Evolutionary conservation across 92 coral and sea anemone genomes (phyloP).

Genomic region (Paragorgia papillata): DNA sequence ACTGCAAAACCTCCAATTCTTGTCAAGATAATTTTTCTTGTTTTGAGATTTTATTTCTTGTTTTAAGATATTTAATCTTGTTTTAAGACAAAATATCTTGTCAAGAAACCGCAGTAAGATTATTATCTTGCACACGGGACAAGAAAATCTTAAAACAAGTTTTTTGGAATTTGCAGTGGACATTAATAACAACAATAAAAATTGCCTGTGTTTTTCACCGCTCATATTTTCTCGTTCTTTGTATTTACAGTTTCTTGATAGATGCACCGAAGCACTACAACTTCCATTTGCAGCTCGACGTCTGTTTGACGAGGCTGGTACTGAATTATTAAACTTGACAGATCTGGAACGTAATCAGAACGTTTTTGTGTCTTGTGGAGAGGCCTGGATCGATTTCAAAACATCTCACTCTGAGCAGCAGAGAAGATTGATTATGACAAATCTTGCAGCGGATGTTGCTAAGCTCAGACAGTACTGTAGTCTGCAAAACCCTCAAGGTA

Average conservation of each 20-base stretch:
- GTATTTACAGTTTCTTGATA: slow-evolving; percentile 75
- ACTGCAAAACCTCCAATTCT: too few species aligned
- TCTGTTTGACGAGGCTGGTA: slow-evolving; percentile 75
- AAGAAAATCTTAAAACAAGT: too few species aligned
- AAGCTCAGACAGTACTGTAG: slow-evolving; percentile 80
- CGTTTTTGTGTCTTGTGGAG: slow-evolving; percentile 89
- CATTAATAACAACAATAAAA: too few species aligned
- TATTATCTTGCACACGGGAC: too few species aligned
- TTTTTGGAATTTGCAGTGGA: too few species aligned
- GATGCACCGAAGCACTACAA: slow-evolving; percentile 85
- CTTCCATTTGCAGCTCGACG: slow-evolving; percentile 92
- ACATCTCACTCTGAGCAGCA: slow-evolving; percentile 91
- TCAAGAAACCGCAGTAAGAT: too few species aligned
- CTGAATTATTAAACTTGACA: slow-evolving; percentile 65
- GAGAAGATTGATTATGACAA: slow-evolving; percentile 77
- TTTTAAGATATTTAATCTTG: too few species aligned
- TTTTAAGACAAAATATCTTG: too few species aligned
- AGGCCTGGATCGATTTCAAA: slow-evolving; percentile 90
- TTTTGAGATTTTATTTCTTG: too few species aligned
- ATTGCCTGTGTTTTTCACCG: too few species aligned
- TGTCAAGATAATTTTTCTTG: too few species aligned
- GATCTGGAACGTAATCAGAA: slow-evolving; percentile 78
- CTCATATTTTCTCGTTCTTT: neutral
- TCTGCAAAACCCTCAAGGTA: slow-evolving; percentile 83
- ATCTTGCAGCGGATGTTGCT: slow-evolving; percentile 86